phyloP scores from a whole-genome alignment of 2,888 invertebrate species.

The Hybos culiciformis region DNA sequence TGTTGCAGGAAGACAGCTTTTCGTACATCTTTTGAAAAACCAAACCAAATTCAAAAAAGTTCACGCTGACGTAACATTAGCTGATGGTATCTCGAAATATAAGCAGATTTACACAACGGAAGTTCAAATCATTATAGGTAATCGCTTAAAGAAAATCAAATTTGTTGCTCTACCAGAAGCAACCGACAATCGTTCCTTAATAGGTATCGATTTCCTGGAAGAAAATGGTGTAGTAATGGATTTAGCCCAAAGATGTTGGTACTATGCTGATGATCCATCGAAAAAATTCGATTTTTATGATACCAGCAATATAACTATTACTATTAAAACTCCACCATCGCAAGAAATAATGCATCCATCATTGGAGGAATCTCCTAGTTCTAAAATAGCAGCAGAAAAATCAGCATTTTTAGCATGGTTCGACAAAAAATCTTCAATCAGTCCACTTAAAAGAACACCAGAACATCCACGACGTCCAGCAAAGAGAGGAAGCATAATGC shows the following conservation, averaged over 20 bases:
- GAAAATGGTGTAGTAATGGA: not conserved
- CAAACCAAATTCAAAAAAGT: conserved; percentile 1
- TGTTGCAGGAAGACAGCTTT: conserved; percentile 5
- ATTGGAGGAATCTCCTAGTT: not conserved
- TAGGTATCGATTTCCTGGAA: conserved; percentile 4
- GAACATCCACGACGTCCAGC: no score
- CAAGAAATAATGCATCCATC: no score
- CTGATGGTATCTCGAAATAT: conserved; percentile 3
- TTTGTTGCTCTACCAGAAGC: conserved; percentile 4
- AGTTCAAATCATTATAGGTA: conserved; percentile 2
- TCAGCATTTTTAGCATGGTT: not conserved
- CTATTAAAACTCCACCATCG: no score
- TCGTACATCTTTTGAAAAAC: conserved; percentile 2
- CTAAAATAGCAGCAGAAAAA: not conserved
- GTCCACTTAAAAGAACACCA: not conserved
- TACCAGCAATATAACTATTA: no score
- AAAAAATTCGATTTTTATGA: not conserved
- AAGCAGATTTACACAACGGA: conserved; percentile 4
- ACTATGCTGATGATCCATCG: not conserved
- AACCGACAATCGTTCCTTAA: not conserved
- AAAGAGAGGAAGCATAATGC: no score
- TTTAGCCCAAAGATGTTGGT: not conserved
- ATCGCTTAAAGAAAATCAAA: conserved; percentile 2
- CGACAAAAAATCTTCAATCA: not conserved
- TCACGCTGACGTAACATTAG: conserved; percentile 1